These are phyloP conservation scores for Procambarus clarkii DNA, from an alignment of 1,140 invertebrate species.

Conservation along the genomic window DNA sequence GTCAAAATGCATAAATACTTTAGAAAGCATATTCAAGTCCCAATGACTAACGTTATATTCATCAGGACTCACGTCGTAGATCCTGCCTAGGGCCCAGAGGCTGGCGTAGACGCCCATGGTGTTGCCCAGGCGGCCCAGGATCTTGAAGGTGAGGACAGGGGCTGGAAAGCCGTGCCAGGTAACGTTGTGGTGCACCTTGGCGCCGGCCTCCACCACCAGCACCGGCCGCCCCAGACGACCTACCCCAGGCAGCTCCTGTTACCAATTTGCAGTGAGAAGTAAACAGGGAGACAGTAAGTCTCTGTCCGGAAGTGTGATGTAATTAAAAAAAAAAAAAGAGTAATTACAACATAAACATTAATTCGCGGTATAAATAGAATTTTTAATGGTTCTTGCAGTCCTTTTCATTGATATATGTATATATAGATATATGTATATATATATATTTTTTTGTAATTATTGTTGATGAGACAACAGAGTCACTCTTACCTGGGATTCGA, in stretches of 20 bases:
- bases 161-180: conserved; percentile 21
- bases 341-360: no score
- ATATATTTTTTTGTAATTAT: no score
- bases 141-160: conserved; percentile 15
- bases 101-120: conserved; percentile 27
- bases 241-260: conserved; percentile 2
- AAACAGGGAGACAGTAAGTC: no score
- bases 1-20: neutral
- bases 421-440: no score
- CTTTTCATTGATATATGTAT: no score
- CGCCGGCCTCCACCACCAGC: neutral
- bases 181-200: neutral
- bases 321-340: no score
- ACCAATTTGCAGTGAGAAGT: no score
- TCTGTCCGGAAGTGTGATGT: no score
- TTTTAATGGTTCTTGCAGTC: no score
- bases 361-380: no score
- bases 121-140: conserved; percentile 22
- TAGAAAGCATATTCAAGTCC: neutral
- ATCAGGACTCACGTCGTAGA: neutral
- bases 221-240: neutral
- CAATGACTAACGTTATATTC: neutral
- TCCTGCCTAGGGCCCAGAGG: neutral
- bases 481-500: no score
- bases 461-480: no score